A percentile compares a stretch with the other conserved stretches of the same genome.
Evolutionary conservation across 2,113 vertebrate genomes (phyloP).

Genomic region (Okapia johnstoni): DNA sequence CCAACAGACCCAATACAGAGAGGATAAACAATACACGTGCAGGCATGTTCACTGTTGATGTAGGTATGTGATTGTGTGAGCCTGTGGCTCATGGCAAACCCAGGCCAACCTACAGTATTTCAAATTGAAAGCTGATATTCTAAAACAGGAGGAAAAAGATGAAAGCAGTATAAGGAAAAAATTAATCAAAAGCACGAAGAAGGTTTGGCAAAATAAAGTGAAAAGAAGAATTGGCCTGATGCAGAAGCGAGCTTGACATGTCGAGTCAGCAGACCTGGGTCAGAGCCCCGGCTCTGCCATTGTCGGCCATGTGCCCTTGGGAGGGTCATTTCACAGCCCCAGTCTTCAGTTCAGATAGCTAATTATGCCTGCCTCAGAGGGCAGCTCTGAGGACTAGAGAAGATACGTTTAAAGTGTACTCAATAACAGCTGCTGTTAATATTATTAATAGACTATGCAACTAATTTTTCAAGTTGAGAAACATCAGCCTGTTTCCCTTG

Average conservation of each 20-base stretch:
- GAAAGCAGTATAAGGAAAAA: not conserved
- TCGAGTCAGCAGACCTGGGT: not conserved
- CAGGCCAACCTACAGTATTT: not conserved
- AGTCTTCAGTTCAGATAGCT: not conserved
- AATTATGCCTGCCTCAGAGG: not conserved
- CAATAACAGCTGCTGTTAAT: not conserved
- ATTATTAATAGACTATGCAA: not conserved
- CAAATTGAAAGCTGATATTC: not conserved
- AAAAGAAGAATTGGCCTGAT: not conserved
- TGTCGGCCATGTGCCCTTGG: not conserved
- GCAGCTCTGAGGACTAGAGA: not conserved
- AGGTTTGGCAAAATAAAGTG: not conserved
- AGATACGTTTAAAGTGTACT: not conserved
- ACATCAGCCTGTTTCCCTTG: not conserved
- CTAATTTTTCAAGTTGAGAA: conserved; percentile 13
- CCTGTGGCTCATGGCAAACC: accelerated
- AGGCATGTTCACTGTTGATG: accelerated
- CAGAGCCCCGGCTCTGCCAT: accelerated
- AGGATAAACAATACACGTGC: accelerated
- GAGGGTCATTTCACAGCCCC: not conserved
- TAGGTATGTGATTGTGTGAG: accelerated
- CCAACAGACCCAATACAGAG: not conserved
- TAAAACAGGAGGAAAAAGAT: not conserved
- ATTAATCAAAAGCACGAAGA: not conserved
- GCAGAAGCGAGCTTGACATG: accelerated